Evolutionary conservation across 2,113 vertebrate species (phyloP).

Genomic region (Aphyosemion australe): DNA sequence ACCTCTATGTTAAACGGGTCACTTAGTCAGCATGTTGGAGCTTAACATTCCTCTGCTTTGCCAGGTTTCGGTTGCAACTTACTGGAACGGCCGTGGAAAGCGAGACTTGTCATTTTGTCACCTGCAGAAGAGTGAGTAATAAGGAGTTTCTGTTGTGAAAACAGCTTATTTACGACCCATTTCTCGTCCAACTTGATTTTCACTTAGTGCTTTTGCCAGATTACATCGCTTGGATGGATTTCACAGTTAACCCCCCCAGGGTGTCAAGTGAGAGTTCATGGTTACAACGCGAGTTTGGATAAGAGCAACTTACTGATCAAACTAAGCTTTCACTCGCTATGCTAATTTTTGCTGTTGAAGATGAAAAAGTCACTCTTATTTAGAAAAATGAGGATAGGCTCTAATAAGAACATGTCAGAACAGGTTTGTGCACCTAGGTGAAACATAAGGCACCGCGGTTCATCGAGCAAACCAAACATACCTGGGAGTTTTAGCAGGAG

Average conservation of each 20-base stretch:
- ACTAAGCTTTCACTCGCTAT: background rate
- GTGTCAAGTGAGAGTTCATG: background rate
- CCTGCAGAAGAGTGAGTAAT: conserved; percentile 19
- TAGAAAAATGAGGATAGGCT: background rate
- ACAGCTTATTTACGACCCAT: accelerated
- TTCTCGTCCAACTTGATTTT: conserved; percentile 46
- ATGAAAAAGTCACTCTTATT: background rate
- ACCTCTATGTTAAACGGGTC: background rate
- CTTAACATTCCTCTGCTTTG: background rate
- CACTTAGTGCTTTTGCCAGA: conserved; percentile 4
- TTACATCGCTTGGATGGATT: background rate
- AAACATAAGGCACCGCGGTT: conserved; percentile 16
- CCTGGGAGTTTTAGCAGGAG: conserved; percentile 13
- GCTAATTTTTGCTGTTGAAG: background rate
- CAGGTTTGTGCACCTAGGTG: background rate
- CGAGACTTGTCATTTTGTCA: conserved; percentile 7
- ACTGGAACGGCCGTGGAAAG: background rate
- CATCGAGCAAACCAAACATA: background rate
- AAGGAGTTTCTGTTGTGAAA: background rate
- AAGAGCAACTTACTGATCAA: background rate
- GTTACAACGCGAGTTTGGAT: background rate
- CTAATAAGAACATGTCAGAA: background rate
- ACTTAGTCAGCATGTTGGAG: conserved; percentile 12
- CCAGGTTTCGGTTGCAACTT: conserved; percentile 8
- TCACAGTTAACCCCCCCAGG: background rate